phyloP scores from a whole-genome alignment of 2,797 vertebrate genomes.

The Myiotriccus ornatus region DNA sequence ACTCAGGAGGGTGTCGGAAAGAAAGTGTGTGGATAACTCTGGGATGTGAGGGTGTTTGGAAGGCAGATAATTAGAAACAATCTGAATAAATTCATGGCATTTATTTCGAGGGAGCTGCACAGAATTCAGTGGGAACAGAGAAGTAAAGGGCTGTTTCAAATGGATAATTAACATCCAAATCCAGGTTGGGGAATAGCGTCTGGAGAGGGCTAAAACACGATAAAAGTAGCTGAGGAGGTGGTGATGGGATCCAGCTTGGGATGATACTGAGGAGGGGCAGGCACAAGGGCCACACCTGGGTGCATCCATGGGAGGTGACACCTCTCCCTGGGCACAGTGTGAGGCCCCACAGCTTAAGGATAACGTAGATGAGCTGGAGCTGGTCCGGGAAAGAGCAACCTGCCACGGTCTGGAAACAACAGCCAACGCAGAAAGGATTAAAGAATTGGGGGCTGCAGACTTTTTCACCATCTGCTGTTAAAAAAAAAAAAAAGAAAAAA shows the following conservation, averaged over 20 bases:
- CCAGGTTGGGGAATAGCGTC: neutral
- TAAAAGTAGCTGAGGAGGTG: neutral
- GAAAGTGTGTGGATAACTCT: neutral
- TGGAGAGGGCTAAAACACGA: neutral
- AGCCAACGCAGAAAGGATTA: neutral
- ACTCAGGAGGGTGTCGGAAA: neutral
- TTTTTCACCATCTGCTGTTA: constrained; percentile 40
- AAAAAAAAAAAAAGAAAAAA: neutral
- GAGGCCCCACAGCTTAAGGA: neutral
- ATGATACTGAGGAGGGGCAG: neutral
- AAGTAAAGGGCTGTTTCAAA: neutral
- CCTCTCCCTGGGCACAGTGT: neutral
- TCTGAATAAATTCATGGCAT: neutral
- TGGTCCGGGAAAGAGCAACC: constrained; percentile 24
- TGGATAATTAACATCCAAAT: neutral
- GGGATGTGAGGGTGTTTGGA: neutral
- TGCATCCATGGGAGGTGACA: neutral
- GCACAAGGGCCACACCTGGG: neutral
- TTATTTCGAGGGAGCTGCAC: neutral
- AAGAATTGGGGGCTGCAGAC: constrained; percentile 18
- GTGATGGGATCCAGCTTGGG: neutral
- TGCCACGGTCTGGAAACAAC: constrained; percentile 15
- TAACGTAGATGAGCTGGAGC: neutral
- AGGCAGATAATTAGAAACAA: neutral
- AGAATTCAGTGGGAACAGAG: neutral